Evolutionary conservation across 2,113 vertebrate genomes (phyloP), one percentile per base, ranked within the genome.

Genomic region (Indri indri): DNA sequence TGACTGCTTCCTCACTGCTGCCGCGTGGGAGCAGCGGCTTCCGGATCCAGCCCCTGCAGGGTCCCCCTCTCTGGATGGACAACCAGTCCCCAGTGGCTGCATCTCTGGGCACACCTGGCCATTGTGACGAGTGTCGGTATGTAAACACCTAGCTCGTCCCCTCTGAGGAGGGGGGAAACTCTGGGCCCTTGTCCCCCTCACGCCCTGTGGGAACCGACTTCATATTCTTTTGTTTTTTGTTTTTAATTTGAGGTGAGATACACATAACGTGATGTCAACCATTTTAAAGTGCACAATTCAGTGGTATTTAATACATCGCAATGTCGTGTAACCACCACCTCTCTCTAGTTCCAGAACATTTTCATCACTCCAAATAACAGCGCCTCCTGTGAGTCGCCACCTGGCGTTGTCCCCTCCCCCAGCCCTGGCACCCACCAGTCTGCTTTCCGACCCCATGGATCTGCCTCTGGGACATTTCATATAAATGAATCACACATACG

Each of bases 341-440:
- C 57, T 34, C 9, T 57, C 65, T 18, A 6, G 20, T 45, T 57
- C 37, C 37, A 3, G 25, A 23, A 27, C 40, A 0, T 8, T 40
- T 17, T 16, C 47, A 52, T 52, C 52, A 52, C 52, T 52, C 52
- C 52, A 52, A 52, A 52, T 16, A 16, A 5, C 14, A 52, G 4
- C 10, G 52, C 14, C 14, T 52, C 52, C 52, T 14, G 16, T 52
- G 14, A 52, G 52, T 17, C 52, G 17, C 5, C 52, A 52, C 52
- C 52, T 52, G 52, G 52, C 52, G 13, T 52, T 5, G 16, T 13
- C 13, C 22, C 4, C 42, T n/a, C 34, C 83, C 23, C 68, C 40
- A 27, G 57, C 7, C 40, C 37, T n/a, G 30, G 63, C 54, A 2
- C 17, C 52, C 20, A 0, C 52, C 0, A 0, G 1, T 34, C 23